Evolutionary conservation across 2,113 vertebrate genomes (phyloP).

Genomic region (Melospiza georgiana): DNA sequence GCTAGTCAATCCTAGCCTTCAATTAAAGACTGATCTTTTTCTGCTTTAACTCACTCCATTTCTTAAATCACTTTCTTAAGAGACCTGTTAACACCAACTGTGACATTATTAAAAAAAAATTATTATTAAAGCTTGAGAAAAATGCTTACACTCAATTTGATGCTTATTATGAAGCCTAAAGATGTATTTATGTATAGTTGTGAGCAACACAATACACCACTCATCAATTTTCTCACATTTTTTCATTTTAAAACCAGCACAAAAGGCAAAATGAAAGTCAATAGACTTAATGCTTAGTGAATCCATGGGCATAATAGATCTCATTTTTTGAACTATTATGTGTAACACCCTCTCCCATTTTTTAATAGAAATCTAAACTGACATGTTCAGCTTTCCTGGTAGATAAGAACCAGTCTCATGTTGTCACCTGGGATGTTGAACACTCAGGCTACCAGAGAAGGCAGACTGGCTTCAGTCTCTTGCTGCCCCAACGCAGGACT

Average conservation of each 20-base stretch:
- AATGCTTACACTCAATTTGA: neutral
- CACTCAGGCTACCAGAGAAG: neutral
- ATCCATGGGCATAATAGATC: neutral
- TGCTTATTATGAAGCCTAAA: neutral
- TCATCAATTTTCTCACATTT: neutral
- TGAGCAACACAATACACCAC: neutral
- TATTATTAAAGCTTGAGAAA: neutral
- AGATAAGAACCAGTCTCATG: neutral
- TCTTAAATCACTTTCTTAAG: neutral
- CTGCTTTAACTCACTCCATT: neutral
- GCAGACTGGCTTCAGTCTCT: neutral
- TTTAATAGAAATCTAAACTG: neutral
- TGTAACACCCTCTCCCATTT: neutral
- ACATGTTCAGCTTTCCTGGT: neutral
- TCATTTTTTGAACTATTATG: neutral
- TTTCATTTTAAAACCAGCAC: neutral
- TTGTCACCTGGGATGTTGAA: neutral
- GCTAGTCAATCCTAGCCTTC: neutral
- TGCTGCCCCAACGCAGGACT: neutral
- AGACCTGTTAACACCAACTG: neutral
- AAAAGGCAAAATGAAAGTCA: neutral
- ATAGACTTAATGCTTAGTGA: neutral
- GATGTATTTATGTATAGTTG: neutral
- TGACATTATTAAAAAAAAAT: neutral
- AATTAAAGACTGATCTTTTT: neutral